Evolutionary conservation across 1,140 invertebrate species (phyloP).

Genomic region (Anastrepha obliqua): DNA sequence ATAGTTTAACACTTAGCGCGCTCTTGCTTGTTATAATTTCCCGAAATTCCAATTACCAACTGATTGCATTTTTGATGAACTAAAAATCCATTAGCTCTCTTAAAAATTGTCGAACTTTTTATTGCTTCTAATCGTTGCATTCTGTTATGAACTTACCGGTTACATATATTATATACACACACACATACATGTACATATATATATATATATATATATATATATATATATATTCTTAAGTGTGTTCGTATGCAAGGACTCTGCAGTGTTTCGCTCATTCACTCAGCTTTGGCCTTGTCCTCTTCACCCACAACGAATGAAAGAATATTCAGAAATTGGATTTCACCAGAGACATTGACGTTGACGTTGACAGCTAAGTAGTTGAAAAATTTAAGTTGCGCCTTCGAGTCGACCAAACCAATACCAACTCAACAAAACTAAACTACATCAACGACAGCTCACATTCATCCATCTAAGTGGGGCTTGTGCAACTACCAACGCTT

Average conservation of each 20-base stretch:
- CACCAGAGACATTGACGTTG: constrained; percentile 27
- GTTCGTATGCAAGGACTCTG: not conserved
- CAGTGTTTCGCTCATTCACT: not conserved
- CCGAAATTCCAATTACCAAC: too few species aligned
- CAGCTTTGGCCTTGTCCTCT: constrained; percentile 7
- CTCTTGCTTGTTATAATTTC: too few species aligned
- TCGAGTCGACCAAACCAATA: not conserved
- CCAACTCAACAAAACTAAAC: constrained; percentile 34
- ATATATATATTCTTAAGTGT: not conserved
- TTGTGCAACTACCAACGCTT: not conserved
- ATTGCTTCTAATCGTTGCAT: not conserved
- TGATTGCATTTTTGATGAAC: not conserved
- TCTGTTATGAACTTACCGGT: not conserved
- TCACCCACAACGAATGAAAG: not conserved
- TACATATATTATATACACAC: not conserved
- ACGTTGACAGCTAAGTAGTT: constrained; percentile 22
- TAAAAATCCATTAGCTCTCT: not conserved
- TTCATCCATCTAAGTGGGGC: not conserved
- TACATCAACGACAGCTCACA: not conserved
- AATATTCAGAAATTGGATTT: constrained; percentile 7
- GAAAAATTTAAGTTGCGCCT: constrained; percentile 25
- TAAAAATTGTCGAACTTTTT: not conserved
- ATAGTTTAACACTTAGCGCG: not conserved
- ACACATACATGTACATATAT: not conserved
- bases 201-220: not conserved